phyloP scores from a whole-genome alignment of 2,888 invertebrate genomes.

The Cacoxenus indagator region DNA sequence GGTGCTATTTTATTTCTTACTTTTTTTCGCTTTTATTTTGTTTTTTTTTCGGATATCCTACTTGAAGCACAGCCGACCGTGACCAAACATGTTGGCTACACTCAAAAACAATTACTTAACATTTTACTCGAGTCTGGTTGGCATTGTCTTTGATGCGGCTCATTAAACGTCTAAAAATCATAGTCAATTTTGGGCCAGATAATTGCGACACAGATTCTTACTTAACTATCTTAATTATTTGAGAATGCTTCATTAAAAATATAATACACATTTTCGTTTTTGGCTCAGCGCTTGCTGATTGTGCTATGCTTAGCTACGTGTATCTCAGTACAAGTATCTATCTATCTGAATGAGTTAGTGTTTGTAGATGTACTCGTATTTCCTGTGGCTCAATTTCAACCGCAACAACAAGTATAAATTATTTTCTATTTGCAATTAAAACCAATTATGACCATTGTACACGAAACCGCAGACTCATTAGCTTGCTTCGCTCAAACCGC shows the following conservation, averaged over 20 bases:
- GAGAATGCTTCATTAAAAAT: not conserved
- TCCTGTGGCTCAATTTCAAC: conserved; percentile 30
- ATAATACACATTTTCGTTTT: not conserved
- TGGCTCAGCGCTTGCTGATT: no score
- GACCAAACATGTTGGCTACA: conserved; percentile 14
- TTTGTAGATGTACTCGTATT: not conserved
- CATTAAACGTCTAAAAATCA: conserved; percentile 11
- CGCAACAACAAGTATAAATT: conserved; percentile 55
- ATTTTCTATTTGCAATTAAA: conserved; percentile 61
- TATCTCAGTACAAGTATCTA: not conserved
- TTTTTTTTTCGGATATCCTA: not conserved
- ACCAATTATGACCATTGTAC: conserved; percentile 56
- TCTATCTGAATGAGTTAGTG: not conserved
- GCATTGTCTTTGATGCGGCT: conserved; percentile 7
- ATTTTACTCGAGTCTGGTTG: not conserved
- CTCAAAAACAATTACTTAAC: conserved; percentile 19
- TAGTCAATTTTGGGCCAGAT: not conserved
- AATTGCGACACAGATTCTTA: conserved; percentile 1
- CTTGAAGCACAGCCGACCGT: not conserved
- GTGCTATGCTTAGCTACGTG: not conserved
- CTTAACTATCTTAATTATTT: conserved; percentile 8
- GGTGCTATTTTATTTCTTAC: not conserved
- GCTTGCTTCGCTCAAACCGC: conserved; percentile 55
- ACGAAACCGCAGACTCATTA: conserved; percentile 59
- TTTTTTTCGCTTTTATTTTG: not conserved